Conservation (phyloP, 2,797 vertebrate species). For the Corythornis leucogaster region DNA sequence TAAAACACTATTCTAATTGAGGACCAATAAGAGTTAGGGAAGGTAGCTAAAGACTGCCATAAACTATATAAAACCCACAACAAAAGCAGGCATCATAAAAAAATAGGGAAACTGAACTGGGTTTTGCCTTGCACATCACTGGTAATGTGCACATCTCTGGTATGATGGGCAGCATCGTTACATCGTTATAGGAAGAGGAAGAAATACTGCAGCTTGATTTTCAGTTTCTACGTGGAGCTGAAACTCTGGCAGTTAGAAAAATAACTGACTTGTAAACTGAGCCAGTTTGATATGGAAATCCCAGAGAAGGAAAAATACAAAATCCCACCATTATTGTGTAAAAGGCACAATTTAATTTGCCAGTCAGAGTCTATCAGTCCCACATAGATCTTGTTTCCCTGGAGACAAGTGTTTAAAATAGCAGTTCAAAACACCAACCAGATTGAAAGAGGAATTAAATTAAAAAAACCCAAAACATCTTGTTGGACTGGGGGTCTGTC, state of each 20-base stretch:
- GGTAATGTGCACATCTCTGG: accelerated
- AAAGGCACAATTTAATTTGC: conserved; percentile 27
- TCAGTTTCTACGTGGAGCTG: neutral
- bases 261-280: conserved; percentile 5
- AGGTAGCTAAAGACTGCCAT: neutral
- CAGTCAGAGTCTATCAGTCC: conserved; percentile 28
- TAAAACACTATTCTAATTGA: neutral
- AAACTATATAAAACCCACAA: accelerated
- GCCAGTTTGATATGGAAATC: conserved; percentile 18
- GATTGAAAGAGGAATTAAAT: conserved; percentile 50
- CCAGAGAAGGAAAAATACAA: neutral
- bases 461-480: neutral
- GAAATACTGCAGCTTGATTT: neutral
- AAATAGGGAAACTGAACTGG: neutral
- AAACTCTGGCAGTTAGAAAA: neutral
- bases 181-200: neutral
- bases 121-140: neutral
- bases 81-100: neutral
- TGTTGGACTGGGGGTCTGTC: neutral
- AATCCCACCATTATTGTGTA: neutral
- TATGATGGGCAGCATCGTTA: neutral
- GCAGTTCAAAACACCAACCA: conserved; percentile 52
- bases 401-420: conserved; percentile 63
- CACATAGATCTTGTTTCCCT: conserved; percentile 56
- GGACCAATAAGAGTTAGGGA: neutral